phyloP scores from a whole-genome alignment of 2,797 vertebrate species.

The Microcaecilia unicolor region DNA sequence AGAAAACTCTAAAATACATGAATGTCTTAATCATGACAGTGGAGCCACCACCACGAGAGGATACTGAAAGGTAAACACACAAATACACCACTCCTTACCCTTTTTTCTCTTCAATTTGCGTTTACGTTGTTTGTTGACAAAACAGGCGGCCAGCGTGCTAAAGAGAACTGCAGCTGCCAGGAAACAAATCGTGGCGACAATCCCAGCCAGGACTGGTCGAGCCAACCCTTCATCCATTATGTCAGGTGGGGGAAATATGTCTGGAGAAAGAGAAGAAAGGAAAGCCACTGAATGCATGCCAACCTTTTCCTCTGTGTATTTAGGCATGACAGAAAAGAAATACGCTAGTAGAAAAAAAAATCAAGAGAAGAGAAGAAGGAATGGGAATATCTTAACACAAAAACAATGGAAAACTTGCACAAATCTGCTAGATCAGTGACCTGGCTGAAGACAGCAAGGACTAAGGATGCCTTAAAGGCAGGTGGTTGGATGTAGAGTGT shows the following conservation, averaged over 20 bases:
- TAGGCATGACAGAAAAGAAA: background rate
- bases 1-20: no score
- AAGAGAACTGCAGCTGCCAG: slow-evolving; percentile 93
- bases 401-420: no score
- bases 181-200: slow-evolving; percentile 97
- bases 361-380: no score
- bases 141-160: slow-evolving; percentile 95
- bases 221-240: slow-evolving; percentile 89
- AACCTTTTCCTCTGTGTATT: rapidly evolving
- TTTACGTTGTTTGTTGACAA: slow-evolving; percentile 95
- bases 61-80: no score
- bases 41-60: no score
- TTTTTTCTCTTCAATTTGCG: slow-evolving; percentile 96
- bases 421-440: no score
- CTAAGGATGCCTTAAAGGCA: no score
- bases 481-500: no score
- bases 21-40: background rate
- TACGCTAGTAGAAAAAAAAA: background rate
- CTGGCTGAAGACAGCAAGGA: no score
- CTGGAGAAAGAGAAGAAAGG: slow-evolving; percentile 39
- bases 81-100: slow-evolving; percentile 58
- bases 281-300: rapidly evolving
- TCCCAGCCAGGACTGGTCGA: slow-evolving; percentile 89
- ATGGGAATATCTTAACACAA: no score
- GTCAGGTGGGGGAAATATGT: slow-evolving; percentile 88